Evolutionary conservation across 1,140 invertebrate genomes (phyloP), one percentile per base, ranked within the genome.

Genomic region (Scaptomyza montana): DNA sequence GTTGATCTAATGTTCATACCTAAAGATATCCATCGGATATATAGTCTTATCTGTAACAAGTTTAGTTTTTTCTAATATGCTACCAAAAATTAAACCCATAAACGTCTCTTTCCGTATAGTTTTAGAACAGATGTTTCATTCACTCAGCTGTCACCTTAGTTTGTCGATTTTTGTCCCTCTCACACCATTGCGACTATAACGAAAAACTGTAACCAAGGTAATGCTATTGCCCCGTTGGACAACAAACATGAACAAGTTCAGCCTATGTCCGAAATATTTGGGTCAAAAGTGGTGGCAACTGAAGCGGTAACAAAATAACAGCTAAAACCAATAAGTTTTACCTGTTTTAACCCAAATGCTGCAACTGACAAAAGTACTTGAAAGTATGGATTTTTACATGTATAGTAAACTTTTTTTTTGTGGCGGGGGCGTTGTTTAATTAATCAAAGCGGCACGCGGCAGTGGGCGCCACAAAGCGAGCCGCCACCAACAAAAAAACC

Each of bases 361-460:
- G 57, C 51, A 54, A 54, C 51, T 36, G 21, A 41, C 51, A 53
- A 36, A 43, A 41, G 21, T 59, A 45, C 21, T 13, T 25, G 39
- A 59, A 12, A 28, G 13, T 13, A 39, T 49, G 28, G 8, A 19
- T 51, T 19, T 12, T 13, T 56, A 50, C 36, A 50, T 33, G 46
- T 59, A 36, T 36, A 9, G 33, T 28, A 33, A 33, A 33, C 3
- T 19, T 5, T 10, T 49, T 33, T 33, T 41, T 8, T 19, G 59
- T 13, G 12, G n/a, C 43, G 55, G 19, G 56, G 70, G 78, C 81
- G 79, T 65, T 65, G 84, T 79, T 84, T 87, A 87, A 87, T 87
- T 87, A 87, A 87, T 87, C 84, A 87, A 89, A 80, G 77, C 79
- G 79, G 77, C 79, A 89, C 84, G 79, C 73, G 78, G 78, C 73